Evolutionary conservation across 1,140 invertebrate genomes (phyloP).

Genomic region (Carposina sasakii): DNA sequence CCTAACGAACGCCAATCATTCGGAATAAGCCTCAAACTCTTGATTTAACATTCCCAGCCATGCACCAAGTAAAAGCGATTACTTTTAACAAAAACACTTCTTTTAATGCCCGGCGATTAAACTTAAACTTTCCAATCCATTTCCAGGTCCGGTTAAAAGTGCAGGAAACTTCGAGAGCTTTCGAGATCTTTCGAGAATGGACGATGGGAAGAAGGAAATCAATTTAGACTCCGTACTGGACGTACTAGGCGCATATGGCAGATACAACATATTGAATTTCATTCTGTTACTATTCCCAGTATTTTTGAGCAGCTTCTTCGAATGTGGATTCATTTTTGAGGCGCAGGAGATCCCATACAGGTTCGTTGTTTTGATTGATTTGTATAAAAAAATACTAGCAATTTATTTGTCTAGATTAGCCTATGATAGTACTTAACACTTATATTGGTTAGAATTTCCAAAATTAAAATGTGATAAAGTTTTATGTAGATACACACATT

Average conservation of each 20-base stretch:
- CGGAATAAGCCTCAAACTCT: slow-evolving; percentile 1
- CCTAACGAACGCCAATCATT: too few species aligned
- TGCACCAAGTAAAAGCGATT: too few species aligned
- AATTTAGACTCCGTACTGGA: slow-evolving; percentile 60
- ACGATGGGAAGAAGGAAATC: slow-evolving; percentile 56
- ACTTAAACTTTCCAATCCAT: slow-evolving; percentile 24
- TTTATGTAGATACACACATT: too few species aligned
- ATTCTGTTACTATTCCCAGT: slow-evolving; percentile 54
- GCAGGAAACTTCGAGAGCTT: not conserved
- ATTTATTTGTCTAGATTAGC: too few species aligned
- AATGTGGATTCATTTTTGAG: slow-evolving; percentile 63
- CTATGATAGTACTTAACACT: too few species aligned
- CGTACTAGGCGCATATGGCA: slow-evolving; percentile 54
- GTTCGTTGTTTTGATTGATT: slow-evolving; percentile 24
- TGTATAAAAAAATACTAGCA: too few species aligned
- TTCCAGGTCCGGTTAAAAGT: slow-evolving; percentile 22
- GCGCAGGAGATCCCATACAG: slow-evolving; percentile 52
- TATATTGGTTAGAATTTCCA: too few species aligned
- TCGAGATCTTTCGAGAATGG: slow-evolving; percentile 24
- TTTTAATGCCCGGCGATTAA: not conserved
- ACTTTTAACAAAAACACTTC: too few species aligned
- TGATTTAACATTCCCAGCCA: too few species aligned
- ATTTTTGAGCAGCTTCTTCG: slow-evolving; percentile 56
- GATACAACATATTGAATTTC: slow-evolving; percentile 61
- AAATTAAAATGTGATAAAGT: too few species aligned